Evolutionary conservation across 2,888 invertebrate genomes (phyloP), one percentile per base, ranked within the genome.

Genomic region (Microchrysa polita): DNA sequence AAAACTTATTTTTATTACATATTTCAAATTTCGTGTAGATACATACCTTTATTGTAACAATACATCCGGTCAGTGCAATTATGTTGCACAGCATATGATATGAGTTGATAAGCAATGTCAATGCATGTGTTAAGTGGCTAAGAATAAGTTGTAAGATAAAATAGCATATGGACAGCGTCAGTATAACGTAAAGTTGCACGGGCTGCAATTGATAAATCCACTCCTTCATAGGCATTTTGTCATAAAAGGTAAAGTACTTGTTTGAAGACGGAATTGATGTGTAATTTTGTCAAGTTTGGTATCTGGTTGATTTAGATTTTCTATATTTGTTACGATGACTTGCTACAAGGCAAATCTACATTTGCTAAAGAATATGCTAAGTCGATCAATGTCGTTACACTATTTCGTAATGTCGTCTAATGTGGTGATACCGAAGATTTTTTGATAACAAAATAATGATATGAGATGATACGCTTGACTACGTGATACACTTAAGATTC

Each of bases 31-130:
- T n/a, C 48, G 12, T 48, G 2, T 10, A n/a, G 7, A 27, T 16
- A 80, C 87, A 86, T 85, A 93, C 94, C 90, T 93, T 91, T 77
- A 93, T 90, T 22, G 93, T 92, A 63, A 92, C 86, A 79, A 94
- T 90, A 80, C 92, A 93, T 42, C 94, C 93, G 55, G 89, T 86
- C 73, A 97, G 89, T 10, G 96, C 95, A 73, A 97, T 90, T 48
- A 97, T 92, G 81, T 97, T 94, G 84, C 96, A 97, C 69, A 98
- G 89, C 88, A 96, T 94, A 85, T 97, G 96, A 86, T 97, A 97
- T 10, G 96, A 92, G 83, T 96, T 95, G 78, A 96, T 93, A 63
- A 97, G 90, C 12, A 97, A 88, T 0, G 97, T 96, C 67, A 97
- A 89, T 0, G 96, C 94, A 85, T 97, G 95, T 1, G 96, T 95